phyloP scores from a whole-genome alignment of 2,797 vertebrate genomes.

The Chanos chanos region DNA sequence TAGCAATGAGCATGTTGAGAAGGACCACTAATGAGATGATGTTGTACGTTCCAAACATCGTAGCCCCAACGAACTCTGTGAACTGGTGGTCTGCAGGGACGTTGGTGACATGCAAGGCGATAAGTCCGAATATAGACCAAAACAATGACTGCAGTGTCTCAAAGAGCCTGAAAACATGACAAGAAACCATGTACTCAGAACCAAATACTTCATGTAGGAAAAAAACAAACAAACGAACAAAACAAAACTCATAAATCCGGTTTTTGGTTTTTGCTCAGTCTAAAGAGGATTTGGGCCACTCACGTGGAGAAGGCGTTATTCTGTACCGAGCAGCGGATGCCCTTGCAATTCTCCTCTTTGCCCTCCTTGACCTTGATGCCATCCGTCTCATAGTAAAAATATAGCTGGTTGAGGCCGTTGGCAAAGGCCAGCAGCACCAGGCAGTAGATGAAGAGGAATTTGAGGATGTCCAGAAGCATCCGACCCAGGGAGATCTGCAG shows the following conservation, averaged over 20 bases:
- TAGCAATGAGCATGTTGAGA: constrained; percentile 98
- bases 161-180: constrained; percentile 79
- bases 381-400: constrained; percentile 94
- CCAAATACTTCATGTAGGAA: too few species aligned
- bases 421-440: constrained; percentile 94
- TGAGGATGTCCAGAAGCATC: constrained; percentile 97
- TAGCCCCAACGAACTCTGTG: constrained; percentile 95
- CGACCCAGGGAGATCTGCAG: constrained; percentile 96
- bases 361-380: constrained; percentile 45
- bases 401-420: constrained; percentile 95
- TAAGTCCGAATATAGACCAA: constrained; percentile 98
- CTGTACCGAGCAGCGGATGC: constrained; percentile 93
- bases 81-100: constrained; percentile 91
- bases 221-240: too few species aligned
- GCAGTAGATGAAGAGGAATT: constrained; percentile 99
- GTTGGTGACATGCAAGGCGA: constrained; percentile 94
- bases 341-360: constrained; percentile 79
- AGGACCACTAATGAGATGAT: constrained; percentile 97
- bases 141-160: constrained; percentile 97
- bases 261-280: background rate
- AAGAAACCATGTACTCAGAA: too few species aligned
- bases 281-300: constrained; percentile 57
- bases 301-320: constrained; percentile 99
- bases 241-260: background rate
- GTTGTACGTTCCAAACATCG: constrained; percentile 98